Percentiles rank a stretch among this genome's conserved stretches.
These are phyloP conservation scores for Melanotaenia parkinsoni DNA, from an alignment of 2,797 vertebrate species.

Conservation along the genomic window DNA sequence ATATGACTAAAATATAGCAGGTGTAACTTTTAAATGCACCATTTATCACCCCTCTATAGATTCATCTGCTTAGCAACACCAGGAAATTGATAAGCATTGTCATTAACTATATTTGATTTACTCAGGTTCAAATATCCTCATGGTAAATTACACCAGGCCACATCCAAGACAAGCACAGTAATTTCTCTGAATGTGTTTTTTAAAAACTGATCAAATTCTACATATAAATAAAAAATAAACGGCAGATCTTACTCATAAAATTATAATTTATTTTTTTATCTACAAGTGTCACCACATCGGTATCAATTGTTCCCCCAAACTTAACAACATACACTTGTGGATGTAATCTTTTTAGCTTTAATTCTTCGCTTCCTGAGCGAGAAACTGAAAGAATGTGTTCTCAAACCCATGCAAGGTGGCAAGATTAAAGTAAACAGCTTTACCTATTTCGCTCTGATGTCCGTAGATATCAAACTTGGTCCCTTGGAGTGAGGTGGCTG, in stretches of 20 bases:
- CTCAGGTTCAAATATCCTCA: not conserved
- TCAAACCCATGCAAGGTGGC: not conserved
- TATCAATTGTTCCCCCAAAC: not conserved
- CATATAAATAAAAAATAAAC: not conserved
- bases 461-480: conserved; percentile 32
- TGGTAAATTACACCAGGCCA: not conserved
- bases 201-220: not conserved
- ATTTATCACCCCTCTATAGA: not conserved
- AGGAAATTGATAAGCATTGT: not conserved
- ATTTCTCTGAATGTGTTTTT: not conserved
- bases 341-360: conserved; percentile 1
- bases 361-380: not conserved
- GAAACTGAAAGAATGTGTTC: not conserved
- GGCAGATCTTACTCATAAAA: not conserved
- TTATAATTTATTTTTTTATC: too few relatives aligned
- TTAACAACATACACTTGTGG: not conserved
- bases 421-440: not conserved
- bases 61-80: not conserved
- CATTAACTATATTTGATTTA: not conserved
- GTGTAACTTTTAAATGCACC: not conserved
- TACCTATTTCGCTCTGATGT: conserved; percentile 55
- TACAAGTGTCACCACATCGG: not conserved
- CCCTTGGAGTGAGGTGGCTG: conserved; percentile 1
- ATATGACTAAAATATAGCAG: not conserved
- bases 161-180: not conserved